These are phyloP conservation scores for Bubo blakistoni DNA, from an alignment of 2,113 vertebrate genomes.

Conservation along the genomic window DNA sequence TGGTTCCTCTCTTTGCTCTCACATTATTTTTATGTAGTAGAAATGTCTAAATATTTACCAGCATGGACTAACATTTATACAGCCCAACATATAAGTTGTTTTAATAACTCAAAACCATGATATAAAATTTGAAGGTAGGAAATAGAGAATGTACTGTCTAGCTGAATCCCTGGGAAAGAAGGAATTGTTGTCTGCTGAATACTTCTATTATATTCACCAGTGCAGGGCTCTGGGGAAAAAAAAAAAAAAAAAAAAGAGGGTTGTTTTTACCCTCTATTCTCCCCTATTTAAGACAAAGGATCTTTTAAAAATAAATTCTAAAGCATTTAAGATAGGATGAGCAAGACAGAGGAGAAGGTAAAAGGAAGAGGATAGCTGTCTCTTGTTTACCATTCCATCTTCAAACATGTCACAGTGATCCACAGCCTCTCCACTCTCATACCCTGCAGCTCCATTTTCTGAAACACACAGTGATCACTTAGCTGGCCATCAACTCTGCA, in stretches of 20 bases:
- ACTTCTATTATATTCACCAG: neutral
- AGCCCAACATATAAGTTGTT: neutral
- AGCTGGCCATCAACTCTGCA: neutral
- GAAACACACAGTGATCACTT: neutral
- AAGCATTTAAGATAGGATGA: neutral
- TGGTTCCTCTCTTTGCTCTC: neutral
- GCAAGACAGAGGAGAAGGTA: neutral
- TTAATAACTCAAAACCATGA: neutral
- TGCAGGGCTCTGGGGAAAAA: neutral
- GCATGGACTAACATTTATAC: neutral
- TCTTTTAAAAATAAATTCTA: neutral
- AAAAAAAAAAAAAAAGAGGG: neutral
- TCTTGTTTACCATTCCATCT: neutral
- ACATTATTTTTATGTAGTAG: neutral
- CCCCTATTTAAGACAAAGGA: neutral
- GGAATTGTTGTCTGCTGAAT: neutral
- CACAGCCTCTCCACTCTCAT: neutral
- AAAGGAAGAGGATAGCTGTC: neutral
- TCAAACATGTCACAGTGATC: neutral
- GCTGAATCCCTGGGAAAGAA: neutral
- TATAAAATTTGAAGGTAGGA: neutral
- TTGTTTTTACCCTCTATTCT: neutral
- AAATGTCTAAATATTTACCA: neutral
- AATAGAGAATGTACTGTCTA: neutral
- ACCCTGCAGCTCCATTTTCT: neutral